Evolutionary conservation across 2,888 invertebrate species (phyloP).

Genomic region (Phytoseiulus persimilis): DNA sequence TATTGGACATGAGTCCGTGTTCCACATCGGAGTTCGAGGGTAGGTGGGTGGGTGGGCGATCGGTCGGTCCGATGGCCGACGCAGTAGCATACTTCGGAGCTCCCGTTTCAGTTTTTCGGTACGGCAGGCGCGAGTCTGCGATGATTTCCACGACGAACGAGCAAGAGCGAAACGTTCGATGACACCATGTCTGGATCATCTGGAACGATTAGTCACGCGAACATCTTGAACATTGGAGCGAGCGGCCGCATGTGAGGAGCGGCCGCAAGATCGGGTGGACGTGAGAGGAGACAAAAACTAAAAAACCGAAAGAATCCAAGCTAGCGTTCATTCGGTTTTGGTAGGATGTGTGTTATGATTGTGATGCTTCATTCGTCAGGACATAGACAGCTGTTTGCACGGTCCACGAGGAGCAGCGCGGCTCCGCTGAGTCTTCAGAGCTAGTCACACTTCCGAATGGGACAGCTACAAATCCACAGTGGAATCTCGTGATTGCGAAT

Average conservation of each 20-base stretch:
- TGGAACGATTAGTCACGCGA: background rate
- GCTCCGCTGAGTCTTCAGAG: too few species aligned
- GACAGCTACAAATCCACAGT: too few species aligned
- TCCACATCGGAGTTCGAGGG: background rate
- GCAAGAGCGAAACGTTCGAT: background rate
- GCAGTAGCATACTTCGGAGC: background rate
- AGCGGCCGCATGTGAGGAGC: background rate
- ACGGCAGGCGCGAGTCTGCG: background rate
- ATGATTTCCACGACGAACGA: background rate
- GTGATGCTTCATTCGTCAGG: too few species aligned
- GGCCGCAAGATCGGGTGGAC: background rate
- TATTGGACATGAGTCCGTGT: background rate
- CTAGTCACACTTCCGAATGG: too few species aligned
- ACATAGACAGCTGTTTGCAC: too few species aligned
- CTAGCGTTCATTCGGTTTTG: too few species aligned
- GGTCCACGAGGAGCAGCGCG: too few species aligned
- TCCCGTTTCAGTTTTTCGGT: background rate
- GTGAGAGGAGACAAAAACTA: background rate
- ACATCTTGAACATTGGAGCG: background rate
- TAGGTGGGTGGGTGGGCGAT: background rate
- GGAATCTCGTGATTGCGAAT: too few species aligned
- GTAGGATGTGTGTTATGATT: too few species aligned
- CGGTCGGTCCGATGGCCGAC: background rate
- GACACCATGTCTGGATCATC: background rate
- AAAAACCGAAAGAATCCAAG: background rate